Conservation (phyloP, 2,797 vertebrate genomes). For the Scarus forsteni region DNA sequence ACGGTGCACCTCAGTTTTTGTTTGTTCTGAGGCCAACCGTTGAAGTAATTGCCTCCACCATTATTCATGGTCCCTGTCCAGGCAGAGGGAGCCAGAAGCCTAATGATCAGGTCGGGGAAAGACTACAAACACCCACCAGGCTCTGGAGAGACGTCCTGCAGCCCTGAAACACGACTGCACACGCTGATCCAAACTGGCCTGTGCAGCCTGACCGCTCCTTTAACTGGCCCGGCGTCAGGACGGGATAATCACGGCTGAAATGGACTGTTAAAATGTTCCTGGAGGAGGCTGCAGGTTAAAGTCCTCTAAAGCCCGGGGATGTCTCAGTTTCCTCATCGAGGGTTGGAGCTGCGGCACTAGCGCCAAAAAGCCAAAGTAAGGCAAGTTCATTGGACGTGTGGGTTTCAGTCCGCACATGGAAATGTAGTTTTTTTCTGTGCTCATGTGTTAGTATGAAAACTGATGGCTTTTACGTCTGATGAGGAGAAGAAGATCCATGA, state of each 20-base stretch:
- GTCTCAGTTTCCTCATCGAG: constrained; percentile 56
- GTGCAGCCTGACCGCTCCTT: constrained; percentile 15
- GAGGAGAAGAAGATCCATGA: too few species aligned
- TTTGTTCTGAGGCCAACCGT: constrained; percentile 66
- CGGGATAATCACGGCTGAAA: constrained; percentile 54
- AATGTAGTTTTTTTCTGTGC: constrained; percentile 27
- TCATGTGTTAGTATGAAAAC: not conserved
- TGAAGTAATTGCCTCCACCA: constrained; percentile 40
- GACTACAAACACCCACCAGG: constrained; percentile 26
- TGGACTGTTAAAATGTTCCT: constrained; percentile 50
- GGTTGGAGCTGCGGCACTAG: constrained; percentile 54
- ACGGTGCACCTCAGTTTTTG: constrained; percentile 32
- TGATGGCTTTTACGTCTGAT: constrained; percentile 18
- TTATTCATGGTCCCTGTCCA: constrained; percentile 51
- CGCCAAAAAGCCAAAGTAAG: constrained; percentile 39
- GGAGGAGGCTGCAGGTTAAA: constrained; percentile 59
- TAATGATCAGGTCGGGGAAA: constrained; percentile 45
- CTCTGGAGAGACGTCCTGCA: not conserved
- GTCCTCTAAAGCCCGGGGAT: constrained; percentile 47
- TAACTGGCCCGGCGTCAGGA: constrained; percentile 21
- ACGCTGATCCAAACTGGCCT: constrained; percentile 23
- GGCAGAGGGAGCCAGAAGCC: constrained; percentile 29
- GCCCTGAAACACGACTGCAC: constrained; percentile 36
- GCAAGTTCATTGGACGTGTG: constrained; percentile 35
- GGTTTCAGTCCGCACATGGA: constrained; percentile 29